These are phyloP conservation scores for Neopelma chrysocephalum DNA, from an alignment of 2,797 vertebrate species.

Conservation along the genomic window DNA sequence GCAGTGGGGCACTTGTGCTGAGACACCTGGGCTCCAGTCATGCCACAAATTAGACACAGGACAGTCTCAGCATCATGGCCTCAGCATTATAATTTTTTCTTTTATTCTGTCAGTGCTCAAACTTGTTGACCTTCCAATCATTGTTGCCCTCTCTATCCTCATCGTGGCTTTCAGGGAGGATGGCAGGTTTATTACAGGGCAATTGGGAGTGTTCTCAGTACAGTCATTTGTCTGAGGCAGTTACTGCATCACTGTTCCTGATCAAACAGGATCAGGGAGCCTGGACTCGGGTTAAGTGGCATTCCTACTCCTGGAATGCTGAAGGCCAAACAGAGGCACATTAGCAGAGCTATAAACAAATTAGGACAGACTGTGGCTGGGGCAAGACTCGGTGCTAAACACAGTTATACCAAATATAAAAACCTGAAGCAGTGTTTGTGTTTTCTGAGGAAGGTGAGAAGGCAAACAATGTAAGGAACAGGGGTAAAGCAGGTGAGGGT, in stretches of 20 bases:
- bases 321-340: constrained; percentile 11
- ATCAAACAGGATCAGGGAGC: constrained; percentile 45
- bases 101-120: constrained; percentile 55
- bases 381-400: neutral
- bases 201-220: constrained; percentile 36
- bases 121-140: constrained; percentile 65
- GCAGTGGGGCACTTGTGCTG: neutral
- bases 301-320: constrained; percentile 35
- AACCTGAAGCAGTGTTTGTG: neutral
- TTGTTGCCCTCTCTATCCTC: constrained; percentile 41
- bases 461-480: neutral
- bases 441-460: neutral
- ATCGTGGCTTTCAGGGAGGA: constrained; percentile 38
- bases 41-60: neutral
- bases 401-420: neutral
- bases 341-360: constrained; percentile 7
- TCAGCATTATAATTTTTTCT: constrained; percentile 35
- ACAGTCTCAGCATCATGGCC: neutral
- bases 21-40: neutral
- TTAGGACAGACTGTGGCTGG: neutral
- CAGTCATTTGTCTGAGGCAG: constrained; percentile 37
- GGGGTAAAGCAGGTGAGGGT: neutral
- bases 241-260: constrained; percentile 13
- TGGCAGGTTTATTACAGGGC: constrained; percentile 34
- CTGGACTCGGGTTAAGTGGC: neutral